phyloP scores from a whole-genome alignment of 1,140 invertebrate species.

The Lamellibrachia luymesi region DNA sequence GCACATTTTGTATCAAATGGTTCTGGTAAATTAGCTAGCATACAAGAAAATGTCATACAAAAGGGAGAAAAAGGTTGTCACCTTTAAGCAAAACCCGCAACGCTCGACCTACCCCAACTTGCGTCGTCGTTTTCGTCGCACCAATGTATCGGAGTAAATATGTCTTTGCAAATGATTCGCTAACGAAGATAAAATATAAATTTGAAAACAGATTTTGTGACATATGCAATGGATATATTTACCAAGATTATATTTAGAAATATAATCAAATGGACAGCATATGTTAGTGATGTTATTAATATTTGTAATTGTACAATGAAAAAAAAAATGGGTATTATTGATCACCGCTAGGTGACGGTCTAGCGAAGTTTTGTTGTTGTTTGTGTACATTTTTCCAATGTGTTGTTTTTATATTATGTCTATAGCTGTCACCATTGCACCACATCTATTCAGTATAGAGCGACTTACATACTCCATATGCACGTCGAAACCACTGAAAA shows the following conservation, averaged over 20 bases:
- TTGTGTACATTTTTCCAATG: neutral
- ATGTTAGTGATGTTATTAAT: neutral
- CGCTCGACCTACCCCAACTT: neutral
- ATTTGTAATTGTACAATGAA: neutral
- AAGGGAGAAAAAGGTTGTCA: neutral
- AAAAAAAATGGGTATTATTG: neutral
- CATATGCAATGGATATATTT: neutral
- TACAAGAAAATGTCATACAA: neutral
- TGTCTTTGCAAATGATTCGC: neutral
- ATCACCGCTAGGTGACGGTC: neutral
- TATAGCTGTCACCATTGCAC: neutral
- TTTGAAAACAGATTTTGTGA: neutral
- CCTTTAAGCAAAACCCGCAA: neutral
- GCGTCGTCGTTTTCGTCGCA: slow-evolving; percentile 2
- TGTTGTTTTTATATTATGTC: neutral
- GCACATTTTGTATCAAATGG: neutral
- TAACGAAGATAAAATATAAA: neutral
- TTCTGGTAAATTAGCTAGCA: neutral
- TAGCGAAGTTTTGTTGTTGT: neutral
- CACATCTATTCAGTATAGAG: neutral
- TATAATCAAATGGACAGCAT: neutral
- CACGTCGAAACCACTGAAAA: neutral
- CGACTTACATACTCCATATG: neutral
- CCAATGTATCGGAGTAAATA: neutral
- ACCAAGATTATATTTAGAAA: neutral